Evolutionary conservation across 2,797 vertebrate genomes (phyloP), one percentile per base, ranked within the genome.

Genomic region (Sebastes umbrosus): DNA sequence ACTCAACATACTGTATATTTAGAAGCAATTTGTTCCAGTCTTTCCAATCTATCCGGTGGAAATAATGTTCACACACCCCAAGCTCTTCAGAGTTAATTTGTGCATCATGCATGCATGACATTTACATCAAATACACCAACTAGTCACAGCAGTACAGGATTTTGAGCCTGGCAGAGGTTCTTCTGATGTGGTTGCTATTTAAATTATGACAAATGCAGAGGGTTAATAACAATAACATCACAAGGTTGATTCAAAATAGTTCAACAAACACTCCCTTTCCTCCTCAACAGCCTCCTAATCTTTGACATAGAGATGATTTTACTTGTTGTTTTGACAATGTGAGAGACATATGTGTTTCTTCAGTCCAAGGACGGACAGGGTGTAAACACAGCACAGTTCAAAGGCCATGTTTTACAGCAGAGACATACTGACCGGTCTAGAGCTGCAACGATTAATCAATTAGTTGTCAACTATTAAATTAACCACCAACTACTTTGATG

Each of bases 1-100:
- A 79, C 29, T 65, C 14, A 62, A 54, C 43, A 63, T 39, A 36
- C 27, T 27, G 43, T 75, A 82, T 79, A 82, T 83, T 80, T 69
- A 79, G 59, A 78, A 64, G 63, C 63, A 79, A 75, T 83, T 79
- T 74, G 46, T 22, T 84, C 39, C 18, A 34, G 22, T 54, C 18
- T 83, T 66, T 80, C 8, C 18, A 77, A 55, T 83, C 72, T 64
- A 83, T 29, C 65, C 43, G 3, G 12, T 24, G 24, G 69, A 71
- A 84, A 80, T 79, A 29, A 62, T 22, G 18, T 58, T 77, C 12
- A 79, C 50, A 34, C 16, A 73, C 6, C 9, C 12, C 8, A 7
- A 12, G 27, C 46, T 68, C 34, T 25, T 52, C 31, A 43, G 52
- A 39, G 31, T 58, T 25, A 75, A 67, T 69, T 11, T 66, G 32